These are phyloP conservation scores for Drosophila tropicalis DNA, from an alignment of 1,140 invertebrate species.

Conservation along the genomic window DNA sequence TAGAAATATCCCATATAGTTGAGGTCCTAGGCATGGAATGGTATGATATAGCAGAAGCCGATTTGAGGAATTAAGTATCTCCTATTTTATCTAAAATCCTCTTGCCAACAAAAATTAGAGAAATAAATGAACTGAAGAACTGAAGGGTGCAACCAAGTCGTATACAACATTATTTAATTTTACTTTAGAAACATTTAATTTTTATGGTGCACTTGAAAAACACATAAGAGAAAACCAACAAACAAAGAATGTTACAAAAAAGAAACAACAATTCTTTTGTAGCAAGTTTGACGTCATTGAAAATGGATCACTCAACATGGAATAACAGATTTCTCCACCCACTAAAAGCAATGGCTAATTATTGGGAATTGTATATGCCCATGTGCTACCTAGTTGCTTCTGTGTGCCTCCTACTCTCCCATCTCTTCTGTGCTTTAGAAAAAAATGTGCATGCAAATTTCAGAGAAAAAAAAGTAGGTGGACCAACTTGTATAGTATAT, in stretches of 20 bases:
- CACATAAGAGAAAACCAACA: not conserved
- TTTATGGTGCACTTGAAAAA: not conserved
- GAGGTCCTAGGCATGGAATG: too few species aligned
- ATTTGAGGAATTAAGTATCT: too few species aligned
- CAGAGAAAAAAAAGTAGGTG: not conserved
- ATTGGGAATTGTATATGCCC: conserved; percentile 8
- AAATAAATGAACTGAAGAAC: too few species aligned
- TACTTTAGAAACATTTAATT: not conserved
- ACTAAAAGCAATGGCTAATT: not conserved
- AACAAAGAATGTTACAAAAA: not conserved
- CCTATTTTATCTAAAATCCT: too few species aligned
- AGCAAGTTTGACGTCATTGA: not conserved
- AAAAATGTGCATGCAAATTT: not conserved
- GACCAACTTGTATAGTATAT: not conserved
- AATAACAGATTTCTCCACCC: not conserved
- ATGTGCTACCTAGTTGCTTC: not conserved
- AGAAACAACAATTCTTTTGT: not conserved
- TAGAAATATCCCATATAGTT: too few species aligned
- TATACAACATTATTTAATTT: not conserved
- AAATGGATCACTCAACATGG: not conserved
- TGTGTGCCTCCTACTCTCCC: not conserved
- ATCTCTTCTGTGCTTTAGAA: not conserved
- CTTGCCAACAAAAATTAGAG: too few species aligned
- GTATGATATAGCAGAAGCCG: too few species aligned
- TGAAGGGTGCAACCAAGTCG: not conserved